These are phyloP conservation scores for Acipenser ruthenus DNA, from an alignment of 2,797 vertebrate genomes.

Conservation along the genomic window DNA sequence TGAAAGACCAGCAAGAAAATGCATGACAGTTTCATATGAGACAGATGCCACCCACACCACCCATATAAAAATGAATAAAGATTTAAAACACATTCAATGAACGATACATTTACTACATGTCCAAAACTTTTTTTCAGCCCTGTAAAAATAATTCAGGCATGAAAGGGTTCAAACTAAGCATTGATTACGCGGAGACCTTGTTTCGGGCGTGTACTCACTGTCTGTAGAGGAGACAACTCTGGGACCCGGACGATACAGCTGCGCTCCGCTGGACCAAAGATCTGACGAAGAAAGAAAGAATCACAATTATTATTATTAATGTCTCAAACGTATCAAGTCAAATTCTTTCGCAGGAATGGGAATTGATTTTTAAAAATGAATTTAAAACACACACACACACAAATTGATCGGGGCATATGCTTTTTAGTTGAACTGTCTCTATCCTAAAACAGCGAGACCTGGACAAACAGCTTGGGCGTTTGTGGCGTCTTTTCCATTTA, in stretches of 20 bases:
- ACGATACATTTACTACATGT: not conserved
- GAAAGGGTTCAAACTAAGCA: not conserved
- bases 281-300: constrained; percentile 32
- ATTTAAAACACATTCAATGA: not conserved
- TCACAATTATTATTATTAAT: not conserved
- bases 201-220: constrained; percentile 46
- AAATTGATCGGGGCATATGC: not conserved
- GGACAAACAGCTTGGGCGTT: fast-evolving
- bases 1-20: too few relatives aligned
- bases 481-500: too few relatives aligned
- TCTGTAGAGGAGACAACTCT: constrained; percentile 44
- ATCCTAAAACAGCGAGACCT: too few relatives aligned
- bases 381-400: not conserved
- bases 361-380: not conserved
- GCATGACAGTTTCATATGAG: too few relatives aligned
- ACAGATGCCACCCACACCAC: not conserved
- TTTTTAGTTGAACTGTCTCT: too few relatives aligned
- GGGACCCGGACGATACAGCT: constrained; percentile 38
- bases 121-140: not conserved
- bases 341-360: not conserved
- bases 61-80: not conserved
- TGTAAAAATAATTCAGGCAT: not conserved
- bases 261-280: constrained; percentile 43
- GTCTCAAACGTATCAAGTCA: too few relatives aligned
- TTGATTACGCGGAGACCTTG: too few relatives aligned